These are phyloP conservation scores for Trilocha varians DNA, from an alignment of 2,888 invertebrate species.

Conservation along the genomic window DNA sequence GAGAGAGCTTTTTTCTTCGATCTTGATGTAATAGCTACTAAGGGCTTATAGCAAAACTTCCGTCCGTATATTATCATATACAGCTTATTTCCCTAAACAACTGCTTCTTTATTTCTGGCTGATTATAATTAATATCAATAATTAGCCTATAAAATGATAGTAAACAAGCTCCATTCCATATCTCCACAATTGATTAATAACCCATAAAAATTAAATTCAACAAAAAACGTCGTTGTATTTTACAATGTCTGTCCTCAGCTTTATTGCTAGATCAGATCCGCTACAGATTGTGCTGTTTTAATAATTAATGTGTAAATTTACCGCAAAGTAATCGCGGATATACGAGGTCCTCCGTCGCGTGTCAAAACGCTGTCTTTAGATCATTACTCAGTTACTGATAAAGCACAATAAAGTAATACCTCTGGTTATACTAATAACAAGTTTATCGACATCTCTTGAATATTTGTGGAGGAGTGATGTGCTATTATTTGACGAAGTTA, in stretches of 20 bases:
- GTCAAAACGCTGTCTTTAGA: conserved; percentile 25
- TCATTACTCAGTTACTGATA: conserved; percentile 32
- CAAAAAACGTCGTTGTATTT: background rate
- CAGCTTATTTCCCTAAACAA: no score
- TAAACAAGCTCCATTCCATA: no score
- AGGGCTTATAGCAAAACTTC: no score
- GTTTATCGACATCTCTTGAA: conserved; percentile 15
- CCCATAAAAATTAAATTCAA: background rate
- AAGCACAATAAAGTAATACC: conserved; percentile 17
- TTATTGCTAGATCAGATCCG: conserved; percentile 39
- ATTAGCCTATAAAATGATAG: no score
- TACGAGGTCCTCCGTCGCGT: conserved; percentile 20
- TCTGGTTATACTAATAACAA: conserved; percentile 8
- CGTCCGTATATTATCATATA: no score
- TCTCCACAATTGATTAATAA: background rate
- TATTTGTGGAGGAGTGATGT: no score
- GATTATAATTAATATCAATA: no score
- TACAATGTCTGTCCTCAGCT: background rate
- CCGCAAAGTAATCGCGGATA: conserved; percentile 58
- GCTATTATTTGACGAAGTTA: no score
- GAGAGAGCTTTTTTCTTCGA: no score
- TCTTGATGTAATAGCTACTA: no score
- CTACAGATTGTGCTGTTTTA: conserved; percentile 50
- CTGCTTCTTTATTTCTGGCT: no score
- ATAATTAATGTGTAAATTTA: conserved; percentile 58